Conservation (phyloP, 1,140 invertebrate genomes). For the Lineus longissimus region DNA sequence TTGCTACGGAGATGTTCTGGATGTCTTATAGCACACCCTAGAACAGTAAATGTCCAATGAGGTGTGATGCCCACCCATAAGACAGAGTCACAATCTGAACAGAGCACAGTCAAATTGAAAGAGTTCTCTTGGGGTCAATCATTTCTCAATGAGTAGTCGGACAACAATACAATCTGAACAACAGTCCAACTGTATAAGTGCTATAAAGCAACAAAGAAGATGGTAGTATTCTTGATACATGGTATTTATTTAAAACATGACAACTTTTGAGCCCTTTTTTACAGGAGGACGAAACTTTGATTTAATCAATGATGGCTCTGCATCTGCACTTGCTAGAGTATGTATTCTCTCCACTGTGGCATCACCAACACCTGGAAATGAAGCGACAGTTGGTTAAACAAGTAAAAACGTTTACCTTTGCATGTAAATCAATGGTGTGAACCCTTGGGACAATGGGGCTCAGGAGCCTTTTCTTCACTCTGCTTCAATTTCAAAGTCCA, state of each 20-base stretch:
- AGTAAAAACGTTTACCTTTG: background rate
- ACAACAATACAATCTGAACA: too few relatives aligned
- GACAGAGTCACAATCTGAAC: too few relatives aligned
- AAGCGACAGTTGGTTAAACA: background rate
- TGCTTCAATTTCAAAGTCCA: background rate
- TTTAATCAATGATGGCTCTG: background rate
- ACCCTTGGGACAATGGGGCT: background rate
- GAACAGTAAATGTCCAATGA: too few relatives aligned
- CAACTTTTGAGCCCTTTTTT: constrained; percentile 3
- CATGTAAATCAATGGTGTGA: background rate
- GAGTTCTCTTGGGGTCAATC: too few relatives aligned
- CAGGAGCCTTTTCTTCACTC: background rate
- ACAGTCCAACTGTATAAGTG: too few relatives aligned
- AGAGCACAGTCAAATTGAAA: too few relatives aligned
- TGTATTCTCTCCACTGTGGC: background rate
- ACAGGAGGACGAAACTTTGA: background rate
- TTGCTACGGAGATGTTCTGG: too few relatives aligned
- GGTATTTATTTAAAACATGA: background rate
- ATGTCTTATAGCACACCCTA: too few relatives aligned
- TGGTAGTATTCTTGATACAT: too few relatives aligned
- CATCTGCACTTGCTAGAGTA: background rate
- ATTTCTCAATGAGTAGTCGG: too few relatives aligned
- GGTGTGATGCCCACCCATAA: too few relatives aligned
- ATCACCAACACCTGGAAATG: background rate
- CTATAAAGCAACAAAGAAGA: too few relatives aligned